Base-by-base conservation (phyloP, 2,888 invertebrate genomes). In the Oithona nana region DNA sequence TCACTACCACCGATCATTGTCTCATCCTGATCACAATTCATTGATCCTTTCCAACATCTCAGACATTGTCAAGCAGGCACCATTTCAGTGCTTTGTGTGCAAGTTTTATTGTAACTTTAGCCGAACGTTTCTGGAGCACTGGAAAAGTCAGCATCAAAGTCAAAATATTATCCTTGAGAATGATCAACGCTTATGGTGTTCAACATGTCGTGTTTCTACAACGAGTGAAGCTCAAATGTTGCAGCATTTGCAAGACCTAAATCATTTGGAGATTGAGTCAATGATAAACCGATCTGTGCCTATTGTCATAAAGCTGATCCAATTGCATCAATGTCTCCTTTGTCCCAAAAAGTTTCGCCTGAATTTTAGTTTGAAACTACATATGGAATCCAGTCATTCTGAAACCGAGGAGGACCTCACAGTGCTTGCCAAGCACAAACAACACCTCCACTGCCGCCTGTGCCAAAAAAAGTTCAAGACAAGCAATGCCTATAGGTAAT, bases 21-120 rank as follows among this genome's bases (percentile, higher is more conserved):
- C 64, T 4, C 67, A 69, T 65, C 78, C 79, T 2, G 74, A 75
- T 29, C 76, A 79, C 11, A 65, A 69, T 30, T 58, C 78, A 60
- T 78, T 86, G 69, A 80, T 89, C 60, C 75, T 88, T 31, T 80
- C 82, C 61, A 83, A 89, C 71, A 87, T 88, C 70, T 79, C 79
- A 66, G 81, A 82, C 64, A 82, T 90, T 65, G 83, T 88, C 4
- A 78, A 82, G 64, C 85, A 88, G 68, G 82, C 86, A 56, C 88
- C 88, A 0, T 92, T 83, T 70, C 89, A 88, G 72, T 92, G 92
- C 70, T 80, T 80, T 51, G 79, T 84, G 16, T 92, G 92, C 71
- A 81, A 81, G 64, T 92, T 86, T 73, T 92, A 86, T 71, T 84
- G 85, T 67, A 88, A 88, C 71, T 66, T 65, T 51, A 65, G 84